Evolutionary conservation across 2,888 invertebrate species (phyloP).

Genomic region (Phragmatobia fuliginosa): DNA sequence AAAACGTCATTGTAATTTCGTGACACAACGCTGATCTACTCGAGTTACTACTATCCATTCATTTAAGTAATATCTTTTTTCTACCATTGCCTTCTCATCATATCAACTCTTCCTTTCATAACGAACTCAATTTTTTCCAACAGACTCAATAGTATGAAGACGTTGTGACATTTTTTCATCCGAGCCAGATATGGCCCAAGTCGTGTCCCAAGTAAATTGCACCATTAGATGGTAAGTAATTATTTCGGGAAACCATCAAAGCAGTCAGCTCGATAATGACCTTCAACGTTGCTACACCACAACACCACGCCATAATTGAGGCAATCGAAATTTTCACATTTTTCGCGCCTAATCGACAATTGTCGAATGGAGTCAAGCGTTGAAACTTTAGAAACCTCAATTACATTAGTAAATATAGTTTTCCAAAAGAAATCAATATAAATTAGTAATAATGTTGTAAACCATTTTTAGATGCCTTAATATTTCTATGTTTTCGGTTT

Average conservation of each 20-base stretch:
- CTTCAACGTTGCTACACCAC: slow-evolving; percentile 54
- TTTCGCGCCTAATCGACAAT: slow-evolving; percentile 47
- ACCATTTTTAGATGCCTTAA: slow-evolving; percentile 22
- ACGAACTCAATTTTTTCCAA: no score
- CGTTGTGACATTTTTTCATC: not conserved
- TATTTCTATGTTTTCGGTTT: slow-evolving; percentile 21
- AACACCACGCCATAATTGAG: slow-evolving; percentile 44
- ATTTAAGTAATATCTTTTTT: no score
- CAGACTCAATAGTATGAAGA: not conserved
- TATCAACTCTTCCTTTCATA: no score
- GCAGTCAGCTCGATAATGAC: slow-evolving; percentile 54
- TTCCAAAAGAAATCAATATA: slow-evolving; percentile 65
- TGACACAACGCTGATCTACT: no score
- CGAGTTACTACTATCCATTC: no score
- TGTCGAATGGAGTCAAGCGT: slow-evolving; percentile 28
- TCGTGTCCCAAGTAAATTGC: slow-evolving; percentile 8
- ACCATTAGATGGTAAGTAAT: not conserved
- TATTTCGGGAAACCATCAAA: slow-evolving; percentile 22
- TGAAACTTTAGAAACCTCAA: slow-evolving; percentile 54
- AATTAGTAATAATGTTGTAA: slow-evolving; percentile 33
- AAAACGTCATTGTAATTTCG: no score
- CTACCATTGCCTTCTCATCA: no score
- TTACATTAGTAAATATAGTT: slow-evolving; percentile 41
- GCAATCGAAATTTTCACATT: slow-evolving; percentile 55
- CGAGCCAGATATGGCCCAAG: not conserved